Conservation (phyloP, 2,113 vertebrate genomes). For the Mobula hypostoma region DNA sequence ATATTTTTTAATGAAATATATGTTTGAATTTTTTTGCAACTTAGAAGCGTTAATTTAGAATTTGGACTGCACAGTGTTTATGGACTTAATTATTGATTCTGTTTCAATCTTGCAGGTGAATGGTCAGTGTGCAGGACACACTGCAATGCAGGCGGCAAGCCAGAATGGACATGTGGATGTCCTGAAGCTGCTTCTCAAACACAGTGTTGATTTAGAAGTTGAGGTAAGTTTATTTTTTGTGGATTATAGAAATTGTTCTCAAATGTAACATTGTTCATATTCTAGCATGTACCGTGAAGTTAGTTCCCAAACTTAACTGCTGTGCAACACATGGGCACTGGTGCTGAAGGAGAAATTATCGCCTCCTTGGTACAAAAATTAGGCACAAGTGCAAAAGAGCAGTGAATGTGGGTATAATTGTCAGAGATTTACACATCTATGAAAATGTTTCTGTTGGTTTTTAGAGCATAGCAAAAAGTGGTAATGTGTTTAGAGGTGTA, state of each 20-base stretch:
- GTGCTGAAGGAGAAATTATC: neutral
- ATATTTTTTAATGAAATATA: neutral
- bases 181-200: conserved; percentile 91
- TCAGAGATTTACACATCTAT: neutral
- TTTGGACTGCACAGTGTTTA: neutral
- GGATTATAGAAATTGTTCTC: neutral
- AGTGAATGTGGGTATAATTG: neutral
- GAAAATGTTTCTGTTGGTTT: neutral
- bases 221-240: conserved; percentile 64
- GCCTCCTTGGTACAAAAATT: neutral
- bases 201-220: conserved; percentile 94
- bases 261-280: neutral
- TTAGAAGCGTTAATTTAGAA: neutral
- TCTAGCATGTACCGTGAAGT: neutral
- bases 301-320: neutral
- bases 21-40: neutral
- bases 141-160: conserved; percentile 97
- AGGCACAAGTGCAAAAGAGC: neutral
- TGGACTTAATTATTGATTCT: neutral
- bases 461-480: neutral
- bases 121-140: conserved; percentile 95
- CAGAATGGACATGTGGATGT: conserved; percentile 98
- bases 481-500: neutral
- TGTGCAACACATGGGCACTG: neutral
- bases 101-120: conserved; percentile 71